Conservation (phyloP, 2,888 invertebrate species). For the Drosophila neoperkinsi region DNA sequence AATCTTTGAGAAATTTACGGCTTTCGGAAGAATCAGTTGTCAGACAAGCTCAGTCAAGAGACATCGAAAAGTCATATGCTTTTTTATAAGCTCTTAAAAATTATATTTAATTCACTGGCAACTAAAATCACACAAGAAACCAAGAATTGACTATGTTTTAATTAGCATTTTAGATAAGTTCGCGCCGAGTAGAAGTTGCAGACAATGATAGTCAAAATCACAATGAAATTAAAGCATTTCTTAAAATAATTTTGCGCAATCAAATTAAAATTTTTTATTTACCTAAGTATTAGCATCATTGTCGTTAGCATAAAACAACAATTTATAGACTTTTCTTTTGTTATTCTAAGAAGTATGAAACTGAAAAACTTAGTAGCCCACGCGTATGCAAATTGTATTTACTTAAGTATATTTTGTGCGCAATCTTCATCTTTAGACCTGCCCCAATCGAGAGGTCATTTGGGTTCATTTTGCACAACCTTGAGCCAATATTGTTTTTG, state of each 20-base stretch:
- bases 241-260: conserved; percentile 3
- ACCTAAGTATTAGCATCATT: neutral
- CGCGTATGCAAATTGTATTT: conserved; percentile 38
- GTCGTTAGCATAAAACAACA: conserved; percentile 21
- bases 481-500: conserved; percentile 38
- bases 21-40: neutral
- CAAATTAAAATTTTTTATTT: conserved; percentile 13
- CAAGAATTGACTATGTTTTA: neutral
- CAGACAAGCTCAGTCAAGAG: neutral
- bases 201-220: neutral
- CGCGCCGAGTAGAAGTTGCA: neutral
- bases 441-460: conserved; percentile 50
- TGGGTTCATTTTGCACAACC: conserved; percentile 51
- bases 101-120: neutral
- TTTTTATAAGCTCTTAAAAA: neutral
- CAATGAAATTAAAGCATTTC: neutral
- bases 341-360: conserved; percentile 22
- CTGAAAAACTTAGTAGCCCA: conserved; percentile 29
- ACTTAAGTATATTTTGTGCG: conserved; percentile 5
- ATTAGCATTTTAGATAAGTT: neutral
- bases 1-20: neutral
- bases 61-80: neutral
- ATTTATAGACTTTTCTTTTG: conserved; percentile 21
- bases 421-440: conserved; percentile 42
- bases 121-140: neutral